These are phyloP conservation scores for Siniperca chuatsi DNA, from an alignment of 2,113 vertebrate genomes.

Conservation along the genomic window DNA sequence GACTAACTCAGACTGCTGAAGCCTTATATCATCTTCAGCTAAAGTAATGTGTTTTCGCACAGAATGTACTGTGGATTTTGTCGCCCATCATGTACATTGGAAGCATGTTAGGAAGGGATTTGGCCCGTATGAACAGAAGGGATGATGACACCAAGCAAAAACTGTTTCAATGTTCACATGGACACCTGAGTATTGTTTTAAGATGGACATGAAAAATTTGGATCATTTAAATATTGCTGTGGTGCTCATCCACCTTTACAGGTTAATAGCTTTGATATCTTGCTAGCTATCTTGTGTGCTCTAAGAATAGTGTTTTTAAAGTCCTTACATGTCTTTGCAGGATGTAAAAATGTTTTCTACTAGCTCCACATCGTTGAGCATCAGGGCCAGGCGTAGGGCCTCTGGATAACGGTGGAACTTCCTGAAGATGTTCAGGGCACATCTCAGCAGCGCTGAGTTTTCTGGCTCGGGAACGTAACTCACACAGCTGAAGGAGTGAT, in stretches of 20 bases:
- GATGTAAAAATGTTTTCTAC: slow-evolving; percentile 99
- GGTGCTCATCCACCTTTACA: not conserved
- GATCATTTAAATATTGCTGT: not conserved
- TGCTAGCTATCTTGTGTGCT: no score
- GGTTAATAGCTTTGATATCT: not conserved
- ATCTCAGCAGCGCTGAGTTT: slow-evolving; percentile 95
- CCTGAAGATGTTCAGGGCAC: slow-evolving; percentile 95
- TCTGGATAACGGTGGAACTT: slow-evolving; percentile 97
- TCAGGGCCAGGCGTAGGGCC: slow-evolving; percentile 94
- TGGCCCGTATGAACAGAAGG: not conserved
- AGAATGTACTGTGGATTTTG: not conserved
- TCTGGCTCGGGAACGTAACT: slow-evolving; percentile 98
- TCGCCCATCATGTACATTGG: not conserved
- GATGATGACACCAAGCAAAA: no score
- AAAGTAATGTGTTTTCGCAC: not conserved
- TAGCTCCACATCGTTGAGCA: slow-evolving; percentile 97
- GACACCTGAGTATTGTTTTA: no score
- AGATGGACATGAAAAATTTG: not conserved
- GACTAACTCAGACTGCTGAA: not conserved
- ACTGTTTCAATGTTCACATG: no score
- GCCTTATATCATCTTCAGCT: not conserved
- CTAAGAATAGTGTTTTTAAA: not conserved
- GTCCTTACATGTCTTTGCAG: slow-evolving; percentile 96
- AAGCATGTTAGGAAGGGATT: not conserved
- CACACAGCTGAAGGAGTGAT: slow-evolving; percentile 87